Evolutionary conservation across 1,140 invertebrate genomes (phyloP).

Genomic region (Zaprionus inermis): DNA sequence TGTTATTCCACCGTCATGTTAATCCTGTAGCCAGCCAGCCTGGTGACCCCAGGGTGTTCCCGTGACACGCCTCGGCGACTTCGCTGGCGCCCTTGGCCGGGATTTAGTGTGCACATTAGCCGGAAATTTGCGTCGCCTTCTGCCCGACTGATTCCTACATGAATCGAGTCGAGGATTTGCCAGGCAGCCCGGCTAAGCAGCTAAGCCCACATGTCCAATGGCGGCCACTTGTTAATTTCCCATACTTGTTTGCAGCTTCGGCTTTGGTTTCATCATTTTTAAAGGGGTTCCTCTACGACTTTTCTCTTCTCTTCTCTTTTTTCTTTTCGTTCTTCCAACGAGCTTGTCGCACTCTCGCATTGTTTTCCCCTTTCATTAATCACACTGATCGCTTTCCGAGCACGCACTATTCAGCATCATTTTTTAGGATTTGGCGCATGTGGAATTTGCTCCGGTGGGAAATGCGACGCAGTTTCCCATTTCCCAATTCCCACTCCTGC

Average conservation of each 20-base stretch:
- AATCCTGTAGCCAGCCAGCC: conserved; percentile 58
- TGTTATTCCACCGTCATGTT: conserved; percentile 42
- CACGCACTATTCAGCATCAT: conserved; percentile 74
- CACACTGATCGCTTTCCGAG: conserved; percentile 77
- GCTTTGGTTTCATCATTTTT: conserved; percentile 45
- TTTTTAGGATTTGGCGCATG: conserved; percentile 74
- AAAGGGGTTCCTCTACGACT: conserved; percentile 28
- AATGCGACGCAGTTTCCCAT: conserved; percentile 33
- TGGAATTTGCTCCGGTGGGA: conserved; percentile 44
- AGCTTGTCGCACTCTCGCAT: not conserved
- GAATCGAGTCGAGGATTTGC: conserved; percentile 42
- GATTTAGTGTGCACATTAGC: conserved; percentile 73
- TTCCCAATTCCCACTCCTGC: not conserved
- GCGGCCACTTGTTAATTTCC: conserved; percentile 74
- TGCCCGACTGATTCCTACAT: conserved; percentile 26
- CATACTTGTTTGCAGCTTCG: conserved; percentile 59
- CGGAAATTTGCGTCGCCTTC: conserved; percentile 31
- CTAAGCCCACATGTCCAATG: conserved; percentile 79
- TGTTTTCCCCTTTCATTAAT: conserved; percentile 67
- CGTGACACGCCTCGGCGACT: conserved; percentile 42
- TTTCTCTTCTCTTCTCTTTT: not conserved
- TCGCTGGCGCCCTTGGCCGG: conserved; percentile 40
- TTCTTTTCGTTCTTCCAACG: not conserved
- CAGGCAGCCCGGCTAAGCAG: not conserved
- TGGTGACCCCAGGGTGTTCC: conserved; percentile 17